Evolutionary conservation across 1,140 invertebrate species (phyloP), one percentile per base, ranked within the genome.

Genomic region (Ericerus pela): DNA sequence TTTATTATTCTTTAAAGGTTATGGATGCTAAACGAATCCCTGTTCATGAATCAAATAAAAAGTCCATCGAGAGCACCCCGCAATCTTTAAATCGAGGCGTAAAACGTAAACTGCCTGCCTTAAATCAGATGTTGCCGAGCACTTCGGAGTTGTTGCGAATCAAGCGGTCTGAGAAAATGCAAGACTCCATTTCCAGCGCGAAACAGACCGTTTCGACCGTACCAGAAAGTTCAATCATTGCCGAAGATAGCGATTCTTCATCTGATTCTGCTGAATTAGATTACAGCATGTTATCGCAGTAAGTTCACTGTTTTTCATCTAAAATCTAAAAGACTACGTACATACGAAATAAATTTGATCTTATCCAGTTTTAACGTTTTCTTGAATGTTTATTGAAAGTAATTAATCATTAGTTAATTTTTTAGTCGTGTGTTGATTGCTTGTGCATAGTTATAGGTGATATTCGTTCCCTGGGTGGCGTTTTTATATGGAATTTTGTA

Each of bases 151-250:
- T 82, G 59, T 63, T 82, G 51, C 69, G 70, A 61, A 65, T 76
- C 53, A 80, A 79, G 61, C 68, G 76, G 54, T 75, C 72, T 56
- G 72, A 76, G 57, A 69, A 74, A 4, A 66, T 82, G 26, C 79
- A 80, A 67, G 73, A 78, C 59, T 75, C 73, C 2, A 81, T 79
- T 1, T 72, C 74, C 38, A 68, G 73, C 18, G 78, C 76, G n/a
- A 71, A 79, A 24, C 24, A 56, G 20, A 36, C 54, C 11, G 38
- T 57, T 55, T 57, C 47, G 10, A 36, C 3, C 4, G 41, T 47
- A 4, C 41, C 41, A 12, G 16, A 47, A 16, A 41, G 14, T 8
- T n/a, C n/a, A n/a, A 4, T 41, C 5, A 8, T 16, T 4, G 37
- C 37, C 20, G 4, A 6, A 6, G 37, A 41, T 41, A 41, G 37